These are phyloP conservation scores for Linhomoeus sp. DNA, from an alignment of 2,888 invertebrate species.

Conservation along the genomic window DNA sequence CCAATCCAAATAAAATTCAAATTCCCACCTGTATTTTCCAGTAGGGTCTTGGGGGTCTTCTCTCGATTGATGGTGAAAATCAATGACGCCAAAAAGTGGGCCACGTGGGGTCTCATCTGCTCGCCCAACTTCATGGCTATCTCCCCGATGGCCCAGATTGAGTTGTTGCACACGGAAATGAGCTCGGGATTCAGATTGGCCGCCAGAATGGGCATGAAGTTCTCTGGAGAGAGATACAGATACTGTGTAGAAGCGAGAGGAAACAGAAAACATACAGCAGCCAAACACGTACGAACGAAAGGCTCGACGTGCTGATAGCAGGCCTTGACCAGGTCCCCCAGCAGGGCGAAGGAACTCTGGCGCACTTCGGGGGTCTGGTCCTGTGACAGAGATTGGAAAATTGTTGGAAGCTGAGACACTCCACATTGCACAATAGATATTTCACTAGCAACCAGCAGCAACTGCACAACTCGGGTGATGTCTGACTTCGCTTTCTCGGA, in stretches of 20 bases:
- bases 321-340: constrained; percentile 93
- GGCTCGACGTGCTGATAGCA: constrained; percentile 92
- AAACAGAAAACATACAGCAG: no score
- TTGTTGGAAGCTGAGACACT: not conserved
- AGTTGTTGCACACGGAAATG: constrained; percentile 87
- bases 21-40: constrained; percentile 82
- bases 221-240: constrained; percentile 37
- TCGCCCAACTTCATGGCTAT: constrained; percentile 57
- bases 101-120: no score
- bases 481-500: no score
- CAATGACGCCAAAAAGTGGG: constrained; percentile 60
- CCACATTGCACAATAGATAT: not conserved
- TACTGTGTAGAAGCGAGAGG: no score
- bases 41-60: constrained; percentile 84
- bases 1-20: no score
- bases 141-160: constrained; percentile 99
- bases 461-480: not conserved
- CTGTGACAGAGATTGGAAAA: constrained; percentile 23
- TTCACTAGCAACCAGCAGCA: not conserved
- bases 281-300: constrained; percentile 44
- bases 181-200: constrained; percentile 88
- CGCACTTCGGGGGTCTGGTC: constrained; percentile 93
- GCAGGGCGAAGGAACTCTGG: constrained; percentile 87
- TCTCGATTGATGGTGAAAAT: constrained; percentile 86
- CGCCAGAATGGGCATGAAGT: constrained; percentile 84